Evolutionary conservation across 2,797 vertebrate genomes (phyloP).

Genomic region (Sardinella longiceps): DNA sequence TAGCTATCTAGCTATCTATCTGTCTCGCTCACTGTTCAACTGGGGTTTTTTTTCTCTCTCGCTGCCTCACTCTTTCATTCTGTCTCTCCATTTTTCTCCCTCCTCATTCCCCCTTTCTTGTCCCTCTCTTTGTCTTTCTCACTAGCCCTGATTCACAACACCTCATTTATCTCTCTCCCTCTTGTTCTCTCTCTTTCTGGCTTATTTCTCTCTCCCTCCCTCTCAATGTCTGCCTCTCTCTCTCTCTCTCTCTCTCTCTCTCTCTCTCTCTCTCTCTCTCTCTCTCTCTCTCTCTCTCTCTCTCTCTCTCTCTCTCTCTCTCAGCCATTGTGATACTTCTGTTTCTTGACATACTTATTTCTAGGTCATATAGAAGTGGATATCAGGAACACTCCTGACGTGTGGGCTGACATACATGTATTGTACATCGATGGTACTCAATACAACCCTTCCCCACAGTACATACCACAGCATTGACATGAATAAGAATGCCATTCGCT

Average conservation of each 20-base stretch:
- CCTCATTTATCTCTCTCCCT: background rate
- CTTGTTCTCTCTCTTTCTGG: background rate
- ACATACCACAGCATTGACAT: background rate
- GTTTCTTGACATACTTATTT: constrained; percentile 14
- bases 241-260: background rate
- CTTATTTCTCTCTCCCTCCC: background rate
- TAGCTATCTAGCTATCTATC: constrained; percentile 28
- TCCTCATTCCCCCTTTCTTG: background rate
- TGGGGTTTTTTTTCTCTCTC: constrained; percentile 27
- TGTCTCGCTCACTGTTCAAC: background rate
- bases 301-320: background rate
- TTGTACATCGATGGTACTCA: background rate
- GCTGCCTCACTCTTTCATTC: constrained; percentile 12
- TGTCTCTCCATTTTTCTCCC: constrained; percentile 1
- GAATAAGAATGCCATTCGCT: background rate
- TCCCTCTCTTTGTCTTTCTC: background rate
- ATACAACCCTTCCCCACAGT: background rate
- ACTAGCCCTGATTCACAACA: background rate
- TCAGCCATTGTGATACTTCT: background rate
- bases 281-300: background rate
- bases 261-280: background rate
- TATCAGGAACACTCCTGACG: background rate
- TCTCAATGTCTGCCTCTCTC: background rate
- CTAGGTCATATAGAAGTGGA: background rate
- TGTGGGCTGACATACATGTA: background rate